Conservation (phyloP, 92 coral and sea anemone species). For the Chrysogorgia sp. region DNA sequence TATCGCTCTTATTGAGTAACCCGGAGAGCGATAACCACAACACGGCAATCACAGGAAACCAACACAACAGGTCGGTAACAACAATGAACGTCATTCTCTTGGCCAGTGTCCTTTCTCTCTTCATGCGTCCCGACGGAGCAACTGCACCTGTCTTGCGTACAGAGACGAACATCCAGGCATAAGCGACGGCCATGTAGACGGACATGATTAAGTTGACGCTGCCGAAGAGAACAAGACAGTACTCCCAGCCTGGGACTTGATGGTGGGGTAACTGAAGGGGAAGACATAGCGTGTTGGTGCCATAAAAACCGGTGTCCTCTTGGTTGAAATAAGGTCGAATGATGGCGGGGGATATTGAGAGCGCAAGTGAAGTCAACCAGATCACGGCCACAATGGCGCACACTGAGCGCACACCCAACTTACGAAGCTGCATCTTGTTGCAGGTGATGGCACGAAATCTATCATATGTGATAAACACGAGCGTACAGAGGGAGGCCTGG, state of each 20-base stretch:
- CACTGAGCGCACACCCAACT: not conserved
- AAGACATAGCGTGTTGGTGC: not conserved
- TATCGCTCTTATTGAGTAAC: not conserved
- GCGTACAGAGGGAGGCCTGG: too few relatives aligned
- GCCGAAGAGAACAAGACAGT: not conserved
- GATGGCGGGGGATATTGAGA: not conserved
- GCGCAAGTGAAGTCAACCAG: not conserved
- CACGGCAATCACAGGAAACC: conserved; percentile 1
- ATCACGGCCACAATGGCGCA: not conserved
- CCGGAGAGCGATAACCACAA: not conserved
- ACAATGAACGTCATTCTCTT: not conserved
- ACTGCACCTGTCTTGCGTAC: not conserved
- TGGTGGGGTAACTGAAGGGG: not conserved
- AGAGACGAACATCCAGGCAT: not conserved
- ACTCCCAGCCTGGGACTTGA: conserved; percentile 1
- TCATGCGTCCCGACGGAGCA: not conserved
- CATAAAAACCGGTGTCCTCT: not conserved
- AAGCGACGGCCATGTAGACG: conserved; percentile 1
- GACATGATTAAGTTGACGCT: not conserved
- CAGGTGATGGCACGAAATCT: not conserved
- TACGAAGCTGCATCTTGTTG: not conserved
- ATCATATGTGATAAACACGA: too few relatives aligned
- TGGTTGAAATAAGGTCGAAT: not conserved
- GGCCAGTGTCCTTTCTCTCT: not conserved
- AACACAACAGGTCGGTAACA: not conserved